Evolutionary conservation across 2,888 invertebrate species (phyloP).

Genomic region (Stegophylla sp.): DNA sequence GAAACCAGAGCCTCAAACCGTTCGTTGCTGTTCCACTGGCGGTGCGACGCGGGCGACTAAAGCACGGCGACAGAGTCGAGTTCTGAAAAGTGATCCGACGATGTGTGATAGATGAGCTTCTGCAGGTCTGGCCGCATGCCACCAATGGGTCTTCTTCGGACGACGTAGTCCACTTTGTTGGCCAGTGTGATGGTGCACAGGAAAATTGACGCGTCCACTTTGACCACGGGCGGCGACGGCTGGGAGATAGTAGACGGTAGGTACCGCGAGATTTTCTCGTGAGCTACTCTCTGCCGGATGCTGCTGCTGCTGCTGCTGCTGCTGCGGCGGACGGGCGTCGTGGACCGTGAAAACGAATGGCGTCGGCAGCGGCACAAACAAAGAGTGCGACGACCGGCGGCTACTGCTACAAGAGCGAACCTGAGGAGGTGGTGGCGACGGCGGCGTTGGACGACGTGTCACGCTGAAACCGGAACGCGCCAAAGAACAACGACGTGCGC

Average conservation of each 20-base stretch:
- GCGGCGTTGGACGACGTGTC: background rate
- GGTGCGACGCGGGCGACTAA: slow-evolving; percentile 47
- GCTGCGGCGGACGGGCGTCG: background rate
- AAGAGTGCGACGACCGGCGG: no score
- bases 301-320: background rate
- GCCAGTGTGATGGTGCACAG: slow-evolving; percentile 54
- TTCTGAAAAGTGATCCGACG: slow-evolving; percentile 81
- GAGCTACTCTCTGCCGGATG: background rate
- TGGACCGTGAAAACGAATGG: background rate
- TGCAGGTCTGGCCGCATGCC: slow-evolving; percentile 67
- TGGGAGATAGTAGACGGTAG: background rate
- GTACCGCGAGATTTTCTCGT: background rate
- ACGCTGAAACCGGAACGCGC: no score
- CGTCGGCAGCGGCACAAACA: background rate
- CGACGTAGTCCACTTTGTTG: slow-evolving; percentile 54
- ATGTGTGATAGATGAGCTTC: slow-evolving; percentile 79
- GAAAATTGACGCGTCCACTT: slow-evolving; percentile 54
- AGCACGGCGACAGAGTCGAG: slow-evolving; percentile 58
- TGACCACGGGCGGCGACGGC: slow-evolving; percentile 19
- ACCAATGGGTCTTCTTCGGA: slow-evolving; percentile 54
- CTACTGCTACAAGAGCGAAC: background rate
- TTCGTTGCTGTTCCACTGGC: slow-evolving; percentile 54
- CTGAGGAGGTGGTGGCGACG: background rate
- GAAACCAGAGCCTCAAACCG: background rate
- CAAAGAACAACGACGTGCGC: background rate